Base-by-base conservation (phyloP, 1,140 invertebrate species). In the Chlorops oryzae region DNA sequence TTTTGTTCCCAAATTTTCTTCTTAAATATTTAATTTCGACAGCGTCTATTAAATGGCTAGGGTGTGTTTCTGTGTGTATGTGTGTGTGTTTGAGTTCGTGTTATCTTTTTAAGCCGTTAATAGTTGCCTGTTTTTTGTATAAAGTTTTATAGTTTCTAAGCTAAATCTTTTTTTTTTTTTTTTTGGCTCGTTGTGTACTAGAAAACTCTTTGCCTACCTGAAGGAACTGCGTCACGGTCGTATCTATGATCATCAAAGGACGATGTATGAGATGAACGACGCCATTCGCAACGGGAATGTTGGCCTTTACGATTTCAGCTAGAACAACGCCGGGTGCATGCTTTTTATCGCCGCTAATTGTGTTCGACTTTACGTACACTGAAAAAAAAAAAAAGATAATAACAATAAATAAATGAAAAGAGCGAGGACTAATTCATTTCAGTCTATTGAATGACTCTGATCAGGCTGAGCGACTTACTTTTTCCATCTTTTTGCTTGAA, bases 261-360 rank as follows among this genome's bases (percentile, higher is more conserved):
- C 88, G 81, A 52, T 90, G 86, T 59, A 95, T 95, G 21, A 96
- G 78, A 75, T 96, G 92, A 2, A 95, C 83, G 0, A 95, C 91
- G 9, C 92, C 92, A 64, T 95, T 95, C 61, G 82, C 83, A 4
- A 95, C 88, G 0, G 92, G 91, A 56, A 96, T 94, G 72, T 96
- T 94, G n/a, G 85, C 85, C 69, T 85, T 84, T 2, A 92, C 81
- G 49, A 96, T 89, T 70, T 92, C 86, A 3, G 90, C 85, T 17
- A 92, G 61, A 4, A 94, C 90, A 5, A 90, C 87, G 12, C 91
- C 92, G 23, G 81, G 77, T 1, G 81, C 77, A 64, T 92, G 88
- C 48, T 79, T 82, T 1, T 77, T 67, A 61, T 90, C 86, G 9
- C 86, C 86, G n/a, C 84, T 68, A 5, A 88, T 69, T 0, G 90